These are phyloP conservation scores for Carterocephalus palaemon DNA, from an alignment of 2,888 invertebrate genomes.

Conservation along the genomic window DNA sequence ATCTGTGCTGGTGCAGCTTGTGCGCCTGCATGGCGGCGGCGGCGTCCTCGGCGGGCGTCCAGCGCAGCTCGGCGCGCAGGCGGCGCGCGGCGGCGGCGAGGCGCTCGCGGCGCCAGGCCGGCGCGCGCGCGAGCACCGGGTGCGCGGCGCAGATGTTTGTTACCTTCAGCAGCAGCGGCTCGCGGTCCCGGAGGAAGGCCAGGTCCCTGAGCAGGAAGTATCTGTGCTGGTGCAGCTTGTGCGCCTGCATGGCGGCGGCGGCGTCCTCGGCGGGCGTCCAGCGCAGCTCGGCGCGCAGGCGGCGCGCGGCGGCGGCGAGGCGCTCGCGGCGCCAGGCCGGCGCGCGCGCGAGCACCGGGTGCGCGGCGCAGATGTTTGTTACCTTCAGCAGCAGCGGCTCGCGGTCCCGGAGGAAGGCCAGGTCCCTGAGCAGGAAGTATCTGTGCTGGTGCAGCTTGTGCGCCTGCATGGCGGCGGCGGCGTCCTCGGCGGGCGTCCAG, in stretches of 20 bases:
- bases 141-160: conserved; percentile 52
- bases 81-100: conserved; percentile 45
- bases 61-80: conserved; percentile 80
- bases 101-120: conserved; percentile 55
- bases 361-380: conserved; percentile 50
- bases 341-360: conserved; percentile 57
- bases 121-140: conserved; percentile 55
- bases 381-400: conserved; percentile 78
- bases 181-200: conserved; percentile 89
- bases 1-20: conserved; percentile 89
- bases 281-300: conserved; percentile 77
- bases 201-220: conserved; percentile 94
- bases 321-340: conserved; percentile 56
- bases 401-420: conserved; percentile 90
- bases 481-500: conserved; percentile 94
- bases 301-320: conserved; percentile 43
- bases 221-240: conserved; percentile 89
- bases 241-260: conserved; percentile 86
- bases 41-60: conserved; percentile 94
- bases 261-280: conserved; percentile 96
- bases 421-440: conserved; percentile 92
- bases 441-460: conserved; percentile 90
- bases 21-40: conserved; percentile 88
- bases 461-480: conserved; percentile 87
- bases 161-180: conserved; percentile 77